These are phyloP conservation scores for Gallinago paraguaiae DNA, from an alignment of 2,113 vertebrate genomes.

Conservation along the genomic window DNA sequence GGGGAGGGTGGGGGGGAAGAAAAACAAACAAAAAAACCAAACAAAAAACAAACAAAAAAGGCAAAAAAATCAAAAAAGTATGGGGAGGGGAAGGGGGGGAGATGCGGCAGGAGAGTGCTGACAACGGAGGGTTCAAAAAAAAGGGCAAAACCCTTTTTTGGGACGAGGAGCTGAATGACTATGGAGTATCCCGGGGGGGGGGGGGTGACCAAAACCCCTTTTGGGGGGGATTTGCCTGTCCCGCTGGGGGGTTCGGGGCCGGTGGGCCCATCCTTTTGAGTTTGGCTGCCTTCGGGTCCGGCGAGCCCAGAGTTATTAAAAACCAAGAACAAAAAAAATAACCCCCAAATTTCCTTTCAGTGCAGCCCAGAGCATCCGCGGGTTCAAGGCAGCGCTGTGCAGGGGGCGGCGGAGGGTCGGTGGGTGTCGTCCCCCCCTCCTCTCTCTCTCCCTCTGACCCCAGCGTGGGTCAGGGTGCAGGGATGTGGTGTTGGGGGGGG, in stretches of 20 bases:
- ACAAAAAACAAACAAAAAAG: neutral
- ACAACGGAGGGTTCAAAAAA: neutral
- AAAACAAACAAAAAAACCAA: neutral
- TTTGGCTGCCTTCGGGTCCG: accelerated
- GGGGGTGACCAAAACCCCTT: neutral
- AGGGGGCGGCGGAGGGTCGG: constrained; percentile 72
- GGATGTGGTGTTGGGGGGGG: neutral
- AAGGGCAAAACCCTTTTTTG: neutral
- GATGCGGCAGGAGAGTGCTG: neutral
- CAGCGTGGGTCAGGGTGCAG: accelerated
- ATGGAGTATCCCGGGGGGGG: accelerated
- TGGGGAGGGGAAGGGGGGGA: neutral
- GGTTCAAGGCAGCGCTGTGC: constrained; percentile 73
- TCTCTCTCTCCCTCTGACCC: neutral
- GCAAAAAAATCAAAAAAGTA: neutral
- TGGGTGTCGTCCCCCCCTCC: neutral
- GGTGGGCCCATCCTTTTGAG: accelerated
- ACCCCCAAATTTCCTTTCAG: neutral
- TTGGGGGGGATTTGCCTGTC: neutral
- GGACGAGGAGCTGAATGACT: neutral
- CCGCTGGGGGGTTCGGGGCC: accelerated
- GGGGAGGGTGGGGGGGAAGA: neutral
- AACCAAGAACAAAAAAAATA: neutral
- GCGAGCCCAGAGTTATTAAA: neutral
- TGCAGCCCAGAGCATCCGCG: neutral